Conservation (phyloP, 2,113 vertebrate species). For the Symphodus melops region DNA sequence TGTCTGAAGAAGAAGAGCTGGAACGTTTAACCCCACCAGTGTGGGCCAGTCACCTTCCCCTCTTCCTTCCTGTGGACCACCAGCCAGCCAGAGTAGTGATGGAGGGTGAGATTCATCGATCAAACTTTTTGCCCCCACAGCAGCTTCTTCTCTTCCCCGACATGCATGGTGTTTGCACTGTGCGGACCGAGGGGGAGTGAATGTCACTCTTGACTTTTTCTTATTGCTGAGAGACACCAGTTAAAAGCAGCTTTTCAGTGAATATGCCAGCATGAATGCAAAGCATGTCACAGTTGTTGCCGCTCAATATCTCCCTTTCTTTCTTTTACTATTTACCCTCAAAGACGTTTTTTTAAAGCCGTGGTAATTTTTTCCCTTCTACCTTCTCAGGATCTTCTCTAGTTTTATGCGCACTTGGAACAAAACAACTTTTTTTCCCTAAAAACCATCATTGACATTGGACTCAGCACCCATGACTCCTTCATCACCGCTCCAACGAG, state of each 20-base stretch:
- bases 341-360: background rate
- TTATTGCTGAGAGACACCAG: constrained; percentile 39
- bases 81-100: constrained; percentile 78
- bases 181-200: constrained; percentile 36
- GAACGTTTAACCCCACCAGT: constrained; percentile 80
- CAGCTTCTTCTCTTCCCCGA: constrained; percentile 34
- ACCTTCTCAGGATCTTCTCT: constrained; percentile 10
- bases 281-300: constrained; percentile 61
- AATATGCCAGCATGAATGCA: constrained; percentile 60
- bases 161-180: constrained; percentile 60
- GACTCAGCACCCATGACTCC: constrained; percentile 25
- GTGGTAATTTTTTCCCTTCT: background rate
- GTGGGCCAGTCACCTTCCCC: constrained; percentile 84
- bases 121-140: constrained; percentile 53
- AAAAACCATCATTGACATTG: constrained; percentile 36
- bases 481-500: constrained; percentile 9
- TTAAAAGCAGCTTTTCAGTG: constrained; percentile 31
- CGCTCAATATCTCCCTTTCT: constrained; percentile 16
- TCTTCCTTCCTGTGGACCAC: constrained; percentile 83
- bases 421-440: constrained; percentile 21
- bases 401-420: constrained; percentile 11
- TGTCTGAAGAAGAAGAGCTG: constrained; percentile 82
- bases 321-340: background rate
- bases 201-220: constrained; percentile 45
- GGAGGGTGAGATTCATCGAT: constrained; percentile 87